Evolutionary conservation across 1,140 invertebrate genomes (phyloP), one percentile per base, ranked within the genome.

Genomic region (Drosophila parabipectinata): DNA sequence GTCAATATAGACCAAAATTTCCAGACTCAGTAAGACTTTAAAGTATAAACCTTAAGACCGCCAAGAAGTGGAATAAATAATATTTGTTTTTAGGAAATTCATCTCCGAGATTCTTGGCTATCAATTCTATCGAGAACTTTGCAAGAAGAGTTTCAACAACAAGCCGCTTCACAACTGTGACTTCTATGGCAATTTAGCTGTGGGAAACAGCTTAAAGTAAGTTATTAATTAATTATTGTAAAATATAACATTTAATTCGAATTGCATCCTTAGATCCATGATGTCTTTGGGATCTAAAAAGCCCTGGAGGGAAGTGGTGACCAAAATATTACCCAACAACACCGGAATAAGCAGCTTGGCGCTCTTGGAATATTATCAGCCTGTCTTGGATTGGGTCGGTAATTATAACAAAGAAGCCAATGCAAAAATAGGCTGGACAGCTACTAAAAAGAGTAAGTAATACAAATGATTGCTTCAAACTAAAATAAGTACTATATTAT

Each of bases 61-160:
- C 4, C 26, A 28, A 28, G 14, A 48, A 1, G 0, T 1, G 7
- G 26, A 1, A 2, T 4, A 30, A 10, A 32, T 14, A 32, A 0
- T 0, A 12, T 8, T 0, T 4, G 1, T 21, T 61, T 64, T 5
- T 15, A 92, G 84, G 34, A 91, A 91, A 79, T 80, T 90, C 34
- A 85, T 91, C 0, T 91, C 90, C 0, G 90, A 91, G 58, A 64
- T 91, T 21, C 48, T 91, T 28, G 88, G 90, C 30, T 91, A 91
- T 73, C 90, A 91, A 18, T 94, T 95, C 59, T 94, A 95, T 74
- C 91, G 93, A 63, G 87, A 93, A 9, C 77, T 96, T 8, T 96
- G 95, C 74, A 91, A 93, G 10, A 92, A 92, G 41, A 93, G 93
- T n/a, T 92, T 92, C 2, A 92, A 95, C 60, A 92, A 92, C 0